A percentile compares a stretch with the other conserved stretches of the same genome.
Evolutionary conservation across 2,797 vertebrate genomes (phyloP).

Genomic region (Muraenolepis orangiensis): DNA sequence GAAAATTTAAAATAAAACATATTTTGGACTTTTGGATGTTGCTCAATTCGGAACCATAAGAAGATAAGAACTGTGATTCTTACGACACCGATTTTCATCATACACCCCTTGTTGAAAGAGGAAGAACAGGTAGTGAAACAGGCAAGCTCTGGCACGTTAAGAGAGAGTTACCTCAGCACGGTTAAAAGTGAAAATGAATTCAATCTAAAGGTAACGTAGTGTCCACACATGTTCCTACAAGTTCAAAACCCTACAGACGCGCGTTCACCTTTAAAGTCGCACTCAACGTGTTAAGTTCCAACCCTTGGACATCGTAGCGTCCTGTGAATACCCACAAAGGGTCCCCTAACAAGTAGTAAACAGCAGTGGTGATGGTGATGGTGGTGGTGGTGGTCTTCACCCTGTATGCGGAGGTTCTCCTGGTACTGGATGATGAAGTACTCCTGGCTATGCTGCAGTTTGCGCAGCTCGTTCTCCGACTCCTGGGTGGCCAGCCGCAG

Average conservation of each 20-base stretch:
- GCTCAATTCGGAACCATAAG: too few species aligned
- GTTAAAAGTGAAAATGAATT: not conserved
- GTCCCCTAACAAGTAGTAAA: too few species aligned
- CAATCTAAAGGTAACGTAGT: not conserved
- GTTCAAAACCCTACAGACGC: too few species aligned
- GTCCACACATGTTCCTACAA: too few species aligned
- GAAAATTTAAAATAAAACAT: too few species aligned
- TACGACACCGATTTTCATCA: too few species aligned
- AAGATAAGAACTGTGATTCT: too few species aligned
- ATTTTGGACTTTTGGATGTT: too few species aligned
- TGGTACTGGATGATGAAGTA: conserved; percentile 98
- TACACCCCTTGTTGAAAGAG: too few species aligned
- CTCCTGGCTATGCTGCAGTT: conserved; percentile 93
- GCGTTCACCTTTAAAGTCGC: not conserved
- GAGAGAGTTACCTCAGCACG: not conserved
- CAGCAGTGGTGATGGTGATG: not conserved
- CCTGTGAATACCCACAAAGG: too few species aligned
- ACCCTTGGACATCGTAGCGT: too few species aligned
- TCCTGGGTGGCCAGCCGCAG: conserved; percentile 84
- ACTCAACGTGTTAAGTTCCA: too few species aligned
- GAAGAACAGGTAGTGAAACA: not conserved
- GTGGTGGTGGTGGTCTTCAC: conserved; percentile 52
- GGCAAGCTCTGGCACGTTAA: not conserved
- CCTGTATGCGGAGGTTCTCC: conserved; percentile 91
- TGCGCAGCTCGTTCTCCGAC: conserved; percentile 88